Evolutionary conservation across 2,113 vertebrate species (phyloP).

Genomic region (Xenopus borealis): DNA sequence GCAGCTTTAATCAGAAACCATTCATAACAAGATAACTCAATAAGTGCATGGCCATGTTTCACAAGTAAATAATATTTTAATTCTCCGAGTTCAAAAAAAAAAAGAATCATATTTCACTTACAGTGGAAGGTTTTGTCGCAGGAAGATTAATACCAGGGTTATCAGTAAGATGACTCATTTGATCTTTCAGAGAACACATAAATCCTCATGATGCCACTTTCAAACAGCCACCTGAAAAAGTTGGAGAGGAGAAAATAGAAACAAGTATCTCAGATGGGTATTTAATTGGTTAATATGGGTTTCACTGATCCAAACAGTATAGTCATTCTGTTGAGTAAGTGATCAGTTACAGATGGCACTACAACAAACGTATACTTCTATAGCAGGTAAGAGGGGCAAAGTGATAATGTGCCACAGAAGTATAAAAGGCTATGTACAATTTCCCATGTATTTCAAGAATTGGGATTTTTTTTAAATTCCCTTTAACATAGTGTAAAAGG

Average conservation of each 20-base stretch:
- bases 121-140: slow-evolving; percentile 35
- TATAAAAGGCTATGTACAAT: too few relatives aligned
- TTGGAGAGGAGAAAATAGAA: slow-evolving; percentile 8
- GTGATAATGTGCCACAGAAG: too few relatives aligned
- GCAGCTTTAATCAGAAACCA: neutral
- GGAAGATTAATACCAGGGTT: slow-evolving; percentile 53
- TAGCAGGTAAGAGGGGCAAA: too few relatives aligned
- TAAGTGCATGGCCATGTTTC: neutral
- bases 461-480: too few relatives aligned
- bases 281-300: too few relatives aligned
- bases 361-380: too few relatives aligned
- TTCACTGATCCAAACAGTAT: too few relatives aligned
- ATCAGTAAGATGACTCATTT: slow-evolving; percentile 79
- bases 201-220: slow-evolving; percentile 75
- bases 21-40: neutral
- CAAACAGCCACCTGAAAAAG: slow-evolving; percentile 57
- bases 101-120: slow-evolving; percentile 47
- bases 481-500: too few relatives aligned
- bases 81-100: neutral
- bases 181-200: slow-evolving; percentile 65
- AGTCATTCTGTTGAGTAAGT: too few relatives aligned
- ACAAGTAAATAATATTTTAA: neutral
- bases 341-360: too few relatives aligned
- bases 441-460: too few relatives aligned
- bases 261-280: neutral